A percentile compares a stretch with the other conserved stretches of the same genome.
Conservation (phyloP, 1,140 invertebrate species). For the Saccostrea echinata region DNA sequence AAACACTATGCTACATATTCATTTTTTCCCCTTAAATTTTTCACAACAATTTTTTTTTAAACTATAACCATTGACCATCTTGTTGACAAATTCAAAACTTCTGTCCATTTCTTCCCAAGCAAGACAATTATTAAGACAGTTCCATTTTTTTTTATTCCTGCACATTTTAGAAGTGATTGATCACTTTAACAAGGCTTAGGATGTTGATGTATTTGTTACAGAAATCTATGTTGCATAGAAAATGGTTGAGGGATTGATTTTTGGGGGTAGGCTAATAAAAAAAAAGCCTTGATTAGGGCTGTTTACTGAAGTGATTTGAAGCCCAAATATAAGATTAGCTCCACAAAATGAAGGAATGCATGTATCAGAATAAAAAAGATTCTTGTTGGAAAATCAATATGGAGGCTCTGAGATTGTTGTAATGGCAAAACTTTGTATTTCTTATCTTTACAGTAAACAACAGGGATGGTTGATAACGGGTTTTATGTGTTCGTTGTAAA, state of each 20-base stretch:
- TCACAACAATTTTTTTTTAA: neutral
- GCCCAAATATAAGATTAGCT: neutral
- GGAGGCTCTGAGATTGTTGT: neutral
- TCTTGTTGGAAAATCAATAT: neutral
- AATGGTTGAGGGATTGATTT: neutral
- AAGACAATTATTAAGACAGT: neutral
- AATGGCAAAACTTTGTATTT: neutral
- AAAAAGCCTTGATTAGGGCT: conserved; percentile 8
- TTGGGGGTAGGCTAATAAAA: neutral
- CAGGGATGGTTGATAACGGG: neutral
- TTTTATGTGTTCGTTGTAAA: neutral
- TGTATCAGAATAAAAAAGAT: neutral
- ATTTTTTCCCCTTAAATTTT: neutral
- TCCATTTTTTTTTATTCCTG: neutral
- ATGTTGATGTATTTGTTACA: neutral
- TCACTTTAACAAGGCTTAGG: neutral
- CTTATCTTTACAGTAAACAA: neutral
- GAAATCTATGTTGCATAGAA: neutral
- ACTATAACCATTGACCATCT: no score
- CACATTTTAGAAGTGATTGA: neutral
- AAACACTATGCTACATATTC: neutral
- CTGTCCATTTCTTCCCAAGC: neutral
- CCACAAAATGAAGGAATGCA: neutral
- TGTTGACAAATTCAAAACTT: neutral
- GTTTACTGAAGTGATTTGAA: neutral